Evolutionary conservation across 2,113 vertebrate genomes (phyloP).

Genomic region (Condylura cristata): DNA sequence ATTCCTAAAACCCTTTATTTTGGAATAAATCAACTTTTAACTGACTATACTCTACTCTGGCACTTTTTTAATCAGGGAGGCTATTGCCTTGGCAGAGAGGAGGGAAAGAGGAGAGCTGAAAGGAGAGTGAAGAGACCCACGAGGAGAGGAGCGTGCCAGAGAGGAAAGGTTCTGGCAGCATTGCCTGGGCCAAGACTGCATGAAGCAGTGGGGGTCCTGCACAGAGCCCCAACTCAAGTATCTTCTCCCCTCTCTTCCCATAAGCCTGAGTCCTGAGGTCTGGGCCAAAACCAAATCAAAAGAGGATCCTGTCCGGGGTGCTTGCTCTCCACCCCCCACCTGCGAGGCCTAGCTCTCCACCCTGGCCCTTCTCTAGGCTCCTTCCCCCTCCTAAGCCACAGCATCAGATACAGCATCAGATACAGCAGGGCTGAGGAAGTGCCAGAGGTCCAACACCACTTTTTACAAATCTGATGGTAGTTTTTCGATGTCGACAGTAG

Average conservation of each 20-base stretch:
- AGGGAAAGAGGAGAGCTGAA: background rate
- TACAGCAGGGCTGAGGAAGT: too few relatives aligned
- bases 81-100: background rate
- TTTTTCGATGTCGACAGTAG: background rate
- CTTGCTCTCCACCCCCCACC: background rate
- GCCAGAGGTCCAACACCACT: background rate
- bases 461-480: background rate
- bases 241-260: background rate
- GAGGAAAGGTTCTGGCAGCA: background rate
- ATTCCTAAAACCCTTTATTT: too few relatives aligned
- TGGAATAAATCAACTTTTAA: too few relatives aligned
- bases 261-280: background rate
- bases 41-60: too few relatives aligned
- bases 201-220: background rate
- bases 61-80: background rate
- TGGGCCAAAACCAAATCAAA: constrained; percentile 16
- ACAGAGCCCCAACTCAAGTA: background rate
- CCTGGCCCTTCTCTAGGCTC: background rate
- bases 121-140: background rate
- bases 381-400: background rate
- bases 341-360: background rate
- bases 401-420: background rate
- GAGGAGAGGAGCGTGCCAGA: background rate
- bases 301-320: background rate
- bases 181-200: background rate